Evolutionary conservation across 2,797 vertebrate genomes (phyloP), one percentile per base, ranked within the genome.

Genomic region (Novumbra hubbsi): DNA sequence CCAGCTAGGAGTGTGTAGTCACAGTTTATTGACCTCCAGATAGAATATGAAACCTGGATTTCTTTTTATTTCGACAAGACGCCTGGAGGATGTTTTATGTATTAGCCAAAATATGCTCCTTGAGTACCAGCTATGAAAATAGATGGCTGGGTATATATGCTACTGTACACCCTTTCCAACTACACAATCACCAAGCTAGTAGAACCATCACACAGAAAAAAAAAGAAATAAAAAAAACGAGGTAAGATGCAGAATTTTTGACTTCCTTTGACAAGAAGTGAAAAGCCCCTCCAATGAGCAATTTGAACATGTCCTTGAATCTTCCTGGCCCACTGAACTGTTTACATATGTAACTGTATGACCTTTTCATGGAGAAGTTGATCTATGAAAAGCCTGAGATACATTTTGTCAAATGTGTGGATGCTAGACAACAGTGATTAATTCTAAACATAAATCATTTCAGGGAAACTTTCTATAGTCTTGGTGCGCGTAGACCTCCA

Each of bases 11-110:
- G 79, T 89, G 82, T 83, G 74, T 73, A 68, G 68, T 81, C 85
- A 81, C 80, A 72, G 77, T 84, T 84, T 87, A 80, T 78, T 84
- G 88, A 88, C 82, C 81, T 80, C 80, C 82, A 55, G 76, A 80
- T 79, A 82, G 74, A 79, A 79, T 80, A 76, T 74, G 62, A 83
- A 87, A 86, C 81, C 81, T 73, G 74, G 76, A 75, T 72, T 38
- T 73, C 76, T 80, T 82, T 88, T 89, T 73, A 86, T 81, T 71
- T 78, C 73, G 74, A 48, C 21, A 68, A 60, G 73, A 80, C 41
- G 79, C 73, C 83, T 69, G 69, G 69, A 79, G 77, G 82, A 77
- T 19, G 55, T 76, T 81, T 80, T 74, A 78, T 60, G 70, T 28
- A 50, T 71, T 45, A 41, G 30, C 11, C 17, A 34, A 41, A 71